A percentile compares a stretch with the other conserved stretches of the same genome.
phyloP scores from a whole-genome alignment of 2,113 vertebrate genomes.

The Triplophysa siluroides region DNA sequence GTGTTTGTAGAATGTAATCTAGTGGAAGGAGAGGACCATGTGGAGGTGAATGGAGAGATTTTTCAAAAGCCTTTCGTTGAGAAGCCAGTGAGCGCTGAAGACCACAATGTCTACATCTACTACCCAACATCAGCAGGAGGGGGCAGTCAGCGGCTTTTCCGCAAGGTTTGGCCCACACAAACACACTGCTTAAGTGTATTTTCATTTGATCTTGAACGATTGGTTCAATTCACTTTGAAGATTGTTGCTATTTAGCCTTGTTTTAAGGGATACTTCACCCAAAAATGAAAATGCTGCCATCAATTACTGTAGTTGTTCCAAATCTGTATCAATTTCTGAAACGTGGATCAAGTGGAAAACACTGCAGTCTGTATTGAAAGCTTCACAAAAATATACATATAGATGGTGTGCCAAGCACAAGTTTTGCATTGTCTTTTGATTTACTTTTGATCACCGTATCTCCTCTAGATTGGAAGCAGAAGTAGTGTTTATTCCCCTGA shows the following conservation, averaged over 20 bases:
- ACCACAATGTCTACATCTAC: constrained; percentile 93
- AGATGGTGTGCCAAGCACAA: too few relatives aligned
- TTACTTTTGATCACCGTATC: constrained; percentile 47
- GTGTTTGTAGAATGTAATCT: constrained; percentile 80
- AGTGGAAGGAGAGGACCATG: constrained; percentile 90
- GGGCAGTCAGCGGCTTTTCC: constrained; percentile 88
- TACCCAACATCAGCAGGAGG: constrained; percentile 90
- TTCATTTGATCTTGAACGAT: too few relatives aligned
- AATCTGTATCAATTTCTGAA: too few relatives aligned
- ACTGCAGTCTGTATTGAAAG: too few relatives aligned
- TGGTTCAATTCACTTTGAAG: too few relatives aligned
- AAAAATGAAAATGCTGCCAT: too few relatives aligned
- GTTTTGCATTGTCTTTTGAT: neutral
- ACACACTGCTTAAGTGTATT: neutral
- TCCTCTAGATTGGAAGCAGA: constrained; percentile 89
- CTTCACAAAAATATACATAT: too few relatives aligned
- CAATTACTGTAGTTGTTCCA: too few relatives aligned
- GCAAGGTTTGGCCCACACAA: constrained; percentile 73
- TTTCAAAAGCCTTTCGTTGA: constrained; percentile 92
- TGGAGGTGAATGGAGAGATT: constrained; percentile 89
- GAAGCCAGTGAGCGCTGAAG: constrained; percentile 89
- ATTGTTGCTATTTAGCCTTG: too few relatives aligned
- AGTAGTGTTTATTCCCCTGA: constrained; percentile 92
- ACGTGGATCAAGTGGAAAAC: too few relatives aligned
- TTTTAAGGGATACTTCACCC: too few relatives aligned